Percentiles rank a stretch among this genome's conserved stretches.
These are phyloP conservation scores for Thalassophryne amazonica DNA, from an alignment of 2,797 vertebrate species.

Conservation along the genomic window DNA sequence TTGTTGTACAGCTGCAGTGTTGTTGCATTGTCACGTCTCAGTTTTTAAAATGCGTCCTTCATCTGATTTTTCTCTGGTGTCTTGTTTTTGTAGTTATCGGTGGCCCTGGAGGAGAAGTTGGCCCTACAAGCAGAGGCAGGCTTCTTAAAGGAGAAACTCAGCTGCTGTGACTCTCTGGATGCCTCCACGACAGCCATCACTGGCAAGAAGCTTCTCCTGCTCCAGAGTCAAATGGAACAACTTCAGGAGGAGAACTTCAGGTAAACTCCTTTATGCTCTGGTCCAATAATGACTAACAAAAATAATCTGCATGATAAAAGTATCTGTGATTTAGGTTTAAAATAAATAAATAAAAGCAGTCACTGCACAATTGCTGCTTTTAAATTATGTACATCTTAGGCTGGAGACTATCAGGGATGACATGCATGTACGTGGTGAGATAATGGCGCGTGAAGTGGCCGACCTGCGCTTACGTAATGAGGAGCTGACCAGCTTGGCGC, in stretches of 20 bases:
- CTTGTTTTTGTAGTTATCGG: conserved; percentile 72
- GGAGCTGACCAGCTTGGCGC: conserved; percentile 85
- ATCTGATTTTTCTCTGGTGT: neutral
- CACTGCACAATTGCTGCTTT: neutral
- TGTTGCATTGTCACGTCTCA: neutral
- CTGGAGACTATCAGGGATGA: conserved; percentile 86
- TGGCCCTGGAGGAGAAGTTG: conserved; percentile 83
- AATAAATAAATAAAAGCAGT: no score
- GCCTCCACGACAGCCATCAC: conserved; percentile 71
- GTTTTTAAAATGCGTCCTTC: neutral
- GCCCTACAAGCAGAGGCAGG: conserved; percentile 77
- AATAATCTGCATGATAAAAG: no score
- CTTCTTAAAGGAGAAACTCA: conserved; percentile 76
- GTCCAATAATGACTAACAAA: no score
- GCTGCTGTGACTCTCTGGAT: conserved; percentile 65
- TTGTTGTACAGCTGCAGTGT: neutral
- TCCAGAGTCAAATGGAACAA: conserved; percentile 92
- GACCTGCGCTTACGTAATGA: conserved; percentile 85
- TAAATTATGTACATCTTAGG: conserved; percentile 51
- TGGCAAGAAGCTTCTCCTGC: conserved; percentile 85
- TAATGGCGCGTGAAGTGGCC: conserved; percentile 78
- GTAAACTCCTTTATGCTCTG: no score
- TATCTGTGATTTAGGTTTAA: no score
- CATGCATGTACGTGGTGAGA: conserved; percentile 67
- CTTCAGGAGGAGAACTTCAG: conserved; percentile 94